Base-by-base conservation (phyloP, 2,888 invertebrate species). In the Mesopsocus fuscifrons region DNA sequence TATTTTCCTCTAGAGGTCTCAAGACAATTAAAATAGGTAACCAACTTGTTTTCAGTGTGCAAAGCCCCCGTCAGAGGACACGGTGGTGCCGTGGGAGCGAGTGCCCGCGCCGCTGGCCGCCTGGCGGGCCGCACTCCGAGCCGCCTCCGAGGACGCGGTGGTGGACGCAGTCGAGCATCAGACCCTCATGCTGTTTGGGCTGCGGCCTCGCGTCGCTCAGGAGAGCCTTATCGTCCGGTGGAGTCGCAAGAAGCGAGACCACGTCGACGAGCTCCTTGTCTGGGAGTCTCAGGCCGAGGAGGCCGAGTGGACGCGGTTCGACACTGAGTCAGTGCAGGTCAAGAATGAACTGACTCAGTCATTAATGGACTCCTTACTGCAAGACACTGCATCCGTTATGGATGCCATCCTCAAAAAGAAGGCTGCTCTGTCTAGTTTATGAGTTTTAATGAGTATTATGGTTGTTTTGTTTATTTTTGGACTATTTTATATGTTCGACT, bases 211-310 rank as follows among this genome's bases (percentile, higher is more conserved):
- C 23, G 49, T 65, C 42, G 58, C 64, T 49, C 64, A 68, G 47
- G 69, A 76, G 55, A 69, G 68, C 53, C 58, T 67, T 51, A 66
- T 70, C 2, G 67, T 69, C 52, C 66, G 70, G 47, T 73, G 74
- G 66, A 72, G 71, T 48, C 62, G 70, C 16, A 74, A 74, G 51
- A 71, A 73, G 50, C 59, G 72, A 34, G 79, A 81, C 56, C 67
- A 72, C 48, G 77, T 81, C 2, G 80, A 82, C 54, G 75, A 76
- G 52, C 66, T 80, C 44, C 61, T 81, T 44, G 71, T 78, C 22
- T 64, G 72, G 44, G 81, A 81, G 57, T 67, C 76, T 41, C 73
- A 72, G 50, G 72, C 71, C 41, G 80, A 81, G 52, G 80, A 82
- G 54, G 63, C 68, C 11, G 70, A 72, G 49, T 83, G 82, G 81